Evolutionary conservation across 2,113 vertebrate species (phyloP), one percentile per base, ranked within the genome.

Genomic region (Aythya baeri): DNA sequence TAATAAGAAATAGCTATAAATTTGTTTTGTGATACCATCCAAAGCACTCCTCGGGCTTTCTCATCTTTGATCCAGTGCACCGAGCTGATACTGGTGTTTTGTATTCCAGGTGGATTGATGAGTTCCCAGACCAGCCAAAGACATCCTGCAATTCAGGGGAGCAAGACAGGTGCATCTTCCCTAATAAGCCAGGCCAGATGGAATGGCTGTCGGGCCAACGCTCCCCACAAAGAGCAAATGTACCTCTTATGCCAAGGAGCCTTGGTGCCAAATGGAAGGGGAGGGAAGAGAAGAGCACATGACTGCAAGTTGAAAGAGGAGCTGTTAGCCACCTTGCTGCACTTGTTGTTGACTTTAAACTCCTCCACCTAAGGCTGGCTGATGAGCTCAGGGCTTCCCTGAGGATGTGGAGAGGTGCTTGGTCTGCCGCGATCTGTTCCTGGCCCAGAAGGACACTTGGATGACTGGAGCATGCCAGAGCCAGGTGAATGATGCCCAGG

Each of bases 61-160:
- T n/a, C 43, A 31, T 63, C 73, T 70, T 38, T 78, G 46, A 88
- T 68, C 17, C 41, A 27, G 36, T 31, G 83, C 55, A 27, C 62
- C 2, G 20, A 87, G 52, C 61, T 82, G 65, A 84, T 84, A 25
- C 38, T 67, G 78, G 52, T 11, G 3, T 62, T 93, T 74, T 88
- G 91, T 34, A 17, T 91, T 93, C 88, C 86, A 93, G 65, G 26
- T 79, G 72, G 73, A 79, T 75, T 49, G 92, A 91, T 8, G 9
- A 78, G 71, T 25, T 84, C 66, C 75, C 67, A 73, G 58, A 34
- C 12, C 50, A 80, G 77, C 77, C 73, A 73, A 55, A 62, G 66
- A 14, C 44, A n/a, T 91, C 54, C 62, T 44, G 1, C 2, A 1
- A 21, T 44, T 57, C 68, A 15, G 13, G 32, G 66, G 77, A 84